Percentiles rank a stretch among this genome's conserved stretches.
These are phyloP conservation scores for Chromoteleia sp. DNA, from an alignment of 2,888 invertebrate species.

Conservation along the genomic window DNA sequence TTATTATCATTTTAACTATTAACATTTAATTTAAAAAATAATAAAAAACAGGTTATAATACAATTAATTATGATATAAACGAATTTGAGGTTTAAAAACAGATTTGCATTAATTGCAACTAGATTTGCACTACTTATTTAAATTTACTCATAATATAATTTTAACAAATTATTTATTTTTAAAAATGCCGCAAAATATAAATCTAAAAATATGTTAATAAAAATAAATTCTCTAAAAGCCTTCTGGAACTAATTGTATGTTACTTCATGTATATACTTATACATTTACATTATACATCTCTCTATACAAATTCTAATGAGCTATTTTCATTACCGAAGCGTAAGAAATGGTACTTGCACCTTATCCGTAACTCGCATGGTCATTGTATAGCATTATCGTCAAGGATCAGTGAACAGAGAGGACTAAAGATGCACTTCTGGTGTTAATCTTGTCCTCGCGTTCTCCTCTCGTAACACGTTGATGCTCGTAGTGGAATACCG, in stretches of 20 bases:
- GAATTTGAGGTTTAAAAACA: too few relatives aligned
- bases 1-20: too few relatives aligned
- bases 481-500: constrained; percentile 72
- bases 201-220: too few relatives aligned
- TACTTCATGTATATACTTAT: neutral
- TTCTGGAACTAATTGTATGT: constrained; percentile 14
- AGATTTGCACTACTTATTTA: too few relatives aligned
- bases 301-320: constrained; percentile 51
- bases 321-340: constrained; percentile 56
- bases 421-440: constrained; percentile 77
- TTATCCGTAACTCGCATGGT: constrained; percentile 67
- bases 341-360: constrained; percentile 54
- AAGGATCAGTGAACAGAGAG: constrained; percentile 71
- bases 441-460: constrained; percentile 76
- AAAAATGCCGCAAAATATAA: too few relatives aligned
- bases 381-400: constrained; percentile 77
- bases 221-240: constrained; percentile 14
- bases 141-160: too few relatives aligned
- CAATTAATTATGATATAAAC: too few relatives aligned
- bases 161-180: too few relatives aligned
- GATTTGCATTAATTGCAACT: too few relatives aligned
- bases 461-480: constrained; percentile 69
- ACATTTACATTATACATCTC: constrained; percentile 11
- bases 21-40: too few relatives aligned
- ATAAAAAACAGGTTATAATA: too few relatives aligned